Base-by-base conservation (phyloP, 2,888 invertebrate species). In the Pediacus dermestoides region DNA sequence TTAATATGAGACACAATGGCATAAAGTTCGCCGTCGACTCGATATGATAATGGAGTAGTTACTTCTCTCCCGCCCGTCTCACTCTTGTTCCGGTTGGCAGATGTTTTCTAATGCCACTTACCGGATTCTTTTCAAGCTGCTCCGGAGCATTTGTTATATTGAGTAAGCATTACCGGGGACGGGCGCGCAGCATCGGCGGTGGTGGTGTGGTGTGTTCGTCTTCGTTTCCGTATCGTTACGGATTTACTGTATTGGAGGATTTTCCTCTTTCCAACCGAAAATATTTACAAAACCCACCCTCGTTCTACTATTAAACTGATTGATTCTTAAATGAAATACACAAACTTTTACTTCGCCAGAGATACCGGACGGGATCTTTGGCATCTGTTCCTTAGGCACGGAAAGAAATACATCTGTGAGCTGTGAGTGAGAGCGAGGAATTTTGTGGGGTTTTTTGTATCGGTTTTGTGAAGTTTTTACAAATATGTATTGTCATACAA, bases 1-100 rank as follows among this genome's bases (percentile, higher is more conserved):
- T 51, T 55, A 56, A 52, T 48, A 50, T 45, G 34, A 41, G 43
- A 38, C 50, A 58, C 53, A 58, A 58, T 54, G 49, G 50, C 46
- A 51, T 35, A 46, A 52, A 55, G 44, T 53, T 53, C 37, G 36
- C n/a, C n/a, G n/a, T n/a, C 33, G 34, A 39, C 39, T 48, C 48
- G 46, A 50, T 47, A 48, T 51, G 48, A 49, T 48, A 48, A 51
- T 47, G 44, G 51, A 30, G 41, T 47, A 42, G 41, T 39, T 42
- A 38, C 39, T 39, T 28, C 7, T 28, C 10, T 14, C 28, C 31
- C 34, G 14, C 27, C 21, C 40, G 44, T 49, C 45, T 34, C 32
- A 27, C 27, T 30, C 30, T 22, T 30, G 23, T 44, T 45, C 38
- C 38, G 44, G 46, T 35, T 43, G 42, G 38, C 53, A 53, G 51